Percentiles rank a stretch among this genome's conserved stretches.
These are phyloP conservation scores for Tiliacea citrago DNA, from an alignment of 2,888 invertebrate genomes.

Conservation along the genomic window DNA sequence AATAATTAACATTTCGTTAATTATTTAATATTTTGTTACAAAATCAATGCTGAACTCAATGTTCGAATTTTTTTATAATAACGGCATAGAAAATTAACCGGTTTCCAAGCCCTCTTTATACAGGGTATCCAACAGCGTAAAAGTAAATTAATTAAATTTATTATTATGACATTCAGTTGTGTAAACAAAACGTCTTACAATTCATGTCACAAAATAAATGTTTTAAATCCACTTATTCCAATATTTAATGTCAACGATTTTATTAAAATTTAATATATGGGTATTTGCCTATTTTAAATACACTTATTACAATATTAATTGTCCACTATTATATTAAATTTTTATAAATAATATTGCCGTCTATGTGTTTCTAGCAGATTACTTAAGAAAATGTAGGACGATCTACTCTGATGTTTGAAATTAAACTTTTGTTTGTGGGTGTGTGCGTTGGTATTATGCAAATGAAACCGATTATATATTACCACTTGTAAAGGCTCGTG, in stretches of 20 bases:
- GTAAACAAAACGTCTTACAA: slow-evolving; percentile 17
- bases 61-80: too few species aligned
- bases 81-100: too few species aligned
- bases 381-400: slow-evolving; percentile 44
- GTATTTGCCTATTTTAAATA: slow-evolving; percentile 22
- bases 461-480: slow-evolving; percentile 46
- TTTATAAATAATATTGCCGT: background rate
- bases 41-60: too few species aligned
- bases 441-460: slow-evolving; percentile 50
- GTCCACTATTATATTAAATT: background rate
- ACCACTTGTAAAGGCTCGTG: background rate
- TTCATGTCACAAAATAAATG: slow-evolving; percentile 27
- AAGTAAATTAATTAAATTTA: slow-evolving; percentile 10
- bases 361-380: slow-evolving; percentile 24
- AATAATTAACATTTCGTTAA: too few species aligned
- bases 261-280: slow-evolving; percentile 2
- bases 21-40: too few species aligned
- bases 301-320: background rate
- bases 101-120: too few species aligned
- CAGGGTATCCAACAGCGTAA: slow-evolving; percentile 11
- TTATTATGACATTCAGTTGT: slow-evolving; percentile 11
- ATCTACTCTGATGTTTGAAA: slow-evolving; percentile 38
- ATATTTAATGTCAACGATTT: slow-evolving; percentile 23
- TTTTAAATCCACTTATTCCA: slow-evolving; percentile 28
- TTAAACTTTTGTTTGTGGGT: slow-evolving; percentile 43